phyloP scores from a whole-genome alignment of 2,113 vertebrate species.

The Halichoeres trimaculatus region DNA sequence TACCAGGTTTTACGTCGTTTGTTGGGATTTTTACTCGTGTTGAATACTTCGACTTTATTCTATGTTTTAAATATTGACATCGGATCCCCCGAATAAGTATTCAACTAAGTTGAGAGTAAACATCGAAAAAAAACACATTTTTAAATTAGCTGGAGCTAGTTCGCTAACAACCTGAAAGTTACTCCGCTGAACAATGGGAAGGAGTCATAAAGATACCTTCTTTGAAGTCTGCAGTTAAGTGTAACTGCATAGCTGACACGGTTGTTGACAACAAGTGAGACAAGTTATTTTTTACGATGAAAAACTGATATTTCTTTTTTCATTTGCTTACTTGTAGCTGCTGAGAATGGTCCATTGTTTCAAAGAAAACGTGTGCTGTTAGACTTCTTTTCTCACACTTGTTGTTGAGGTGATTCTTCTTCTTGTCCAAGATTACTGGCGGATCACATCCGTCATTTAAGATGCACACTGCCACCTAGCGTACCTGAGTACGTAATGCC shows the following conservation, averaged over 20 bases:
- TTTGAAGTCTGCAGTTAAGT: background rate
- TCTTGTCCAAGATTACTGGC: background rate
- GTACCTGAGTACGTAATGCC: no score
- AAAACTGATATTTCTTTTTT: background rate
- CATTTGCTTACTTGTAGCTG: background rate
- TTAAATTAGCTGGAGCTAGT: background rate
- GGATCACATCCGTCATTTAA: no score
- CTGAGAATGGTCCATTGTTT: background rate
- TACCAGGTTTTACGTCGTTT: no score
- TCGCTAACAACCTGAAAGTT: background rate
- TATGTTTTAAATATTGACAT: no score
- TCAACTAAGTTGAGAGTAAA: no score
- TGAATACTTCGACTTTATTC: no score
- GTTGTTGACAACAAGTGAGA: background rate
- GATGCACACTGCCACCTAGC: no score
- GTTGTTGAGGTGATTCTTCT: background rate
- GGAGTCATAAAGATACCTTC: background rate
- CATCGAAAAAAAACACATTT: no score
- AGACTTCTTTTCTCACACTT: no score
- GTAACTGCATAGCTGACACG: background rate
- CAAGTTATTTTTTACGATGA: no score
- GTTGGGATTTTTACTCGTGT: no score
- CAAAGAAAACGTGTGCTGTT: background rate
- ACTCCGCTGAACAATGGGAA: background rate
- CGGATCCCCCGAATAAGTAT: no score